Conservation (phyloP, 2,888 invertebrate genomes). For the Leptopterna dolabrata region DNA sequence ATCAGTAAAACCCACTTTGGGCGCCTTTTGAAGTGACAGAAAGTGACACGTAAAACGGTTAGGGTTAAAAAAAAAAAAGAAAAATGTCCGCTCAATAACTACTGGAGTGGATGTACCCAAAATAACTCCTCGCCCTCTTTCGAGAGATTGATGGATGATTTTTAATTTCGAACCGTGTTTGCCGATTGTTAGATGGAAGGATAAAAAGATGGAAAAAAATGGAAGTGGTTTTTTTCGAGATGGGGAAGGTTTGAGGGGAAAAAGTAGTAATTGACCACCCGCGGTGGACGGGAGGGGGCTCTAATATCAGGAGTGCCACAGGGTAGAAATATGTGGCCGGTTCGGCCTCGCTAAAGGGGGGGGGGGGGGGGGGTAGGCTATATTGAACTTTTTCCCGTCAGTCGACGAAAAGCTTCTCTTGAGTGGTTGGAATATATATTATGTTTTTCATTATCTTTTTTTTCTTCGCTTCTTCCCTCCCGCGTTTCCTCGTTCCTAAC, state of each 20-base stretch:
- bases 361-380: not conserved
- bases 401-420: conserved; percentile 6
- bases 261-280: not conserved
- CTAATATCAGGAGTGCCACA: not conserved
- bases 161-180: conserved; percentile 11
- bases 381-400: conserved; percentile 3
- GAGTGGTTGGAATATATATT: conserved; percentile 7
- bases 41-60: not conserved
- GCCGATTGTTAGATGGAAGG: not conserved
- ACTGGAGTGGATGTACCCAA: not conserved
- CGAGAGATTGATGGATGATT: conserved; percentile 7
- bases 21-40: not conserved
- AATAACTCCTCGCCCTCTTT: not conserved
- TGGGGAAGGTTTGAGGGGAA: not conserved
- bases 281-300: not conserved
- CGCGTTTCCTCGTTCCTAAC: not conserved
- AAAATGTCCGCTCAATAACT: not conserved
- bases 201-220: not conserved
- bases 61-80: not conserved
- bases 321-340: not conserved
- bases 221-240: not conserved
- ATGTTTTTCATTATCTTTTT: conserved; percentile 1
- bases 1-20: not conserved
- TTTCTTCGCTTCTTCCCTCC: not conserved
- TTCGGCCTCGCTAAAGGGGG: not conserved